Percentiles rank a stretch among this genome's conserved stretches.
Evolutionary conservation across 2,888 invertebrate species (phyloP).

Genomic region (Leptinotarsa peninsularis): DNA sequence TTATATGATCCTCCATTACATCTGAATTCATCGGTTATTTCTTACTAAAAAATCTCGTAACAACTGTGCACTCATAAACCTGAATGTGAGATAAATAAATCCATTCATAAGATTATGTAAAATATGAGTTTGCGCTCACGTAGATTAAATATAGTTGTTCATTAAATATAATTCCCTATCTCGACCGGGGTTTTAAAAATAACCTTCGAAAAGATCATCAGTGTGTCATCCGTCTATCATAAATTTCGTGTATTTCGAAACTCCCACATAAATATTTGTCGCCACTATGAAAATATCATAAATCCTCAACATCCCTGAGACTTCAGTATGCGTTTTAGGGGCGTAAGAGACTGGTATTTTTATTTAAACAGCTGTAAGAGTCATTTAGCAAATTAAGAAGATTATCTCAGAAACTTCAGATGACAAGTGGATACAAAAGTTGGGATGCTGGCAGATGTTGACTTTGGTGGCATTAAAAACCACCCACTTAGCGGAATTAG

Average conservation of each 20-base stretch:
- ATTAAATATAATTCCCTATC: slow-evolving; percentile 3
- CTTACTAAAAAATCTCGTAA: too few relatives aligned
- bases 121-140: background rate
- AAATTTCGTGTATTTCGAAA: slow-evolving; percentile 23
- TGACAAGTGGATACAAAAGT: slow-evolving; percentile 44
- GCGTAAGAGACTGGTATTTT: slow-evolving; percentile 36
- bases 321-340: slow-evolving; percentile 30
- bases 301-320: slow-evolving; percentile 43
- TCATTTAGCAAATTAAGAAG: slow-evolving; percentile 56
- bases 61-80: too few relatives aligned
- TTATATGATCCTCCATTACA: too few relatives aligned
- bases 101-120: background rate
- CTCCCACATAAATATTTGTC: slow-evolving; percentile 42
- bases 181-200: slow-evolving; percentile 7
- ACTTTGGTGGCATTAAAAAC: slow-evolving; percentile 34
- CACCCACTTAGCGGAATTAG: slow-evolving; percentile 42
- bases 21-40: too few relatives aligned
- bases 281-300: slow-evolving; percentile 39
- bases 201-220: slow-evolving; percentile 11
- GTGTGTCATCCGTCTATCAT: slow-evolving; percentile 15
- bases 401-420: slow-evolving; percentile 42
- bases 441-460: slow-evolving; percentile 37
- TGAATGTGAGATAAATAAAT: background rate
- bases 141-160: slow-evolving; percentile 3
- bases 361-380: slow-evolving; percentile 59